A percentile compares a stretch with the other conserved stretches of the same genome.
Evolutionary conservation across 2,888 invertebrate species (phyloP).

Genomic region (Sphinx pinastri): DNA sequence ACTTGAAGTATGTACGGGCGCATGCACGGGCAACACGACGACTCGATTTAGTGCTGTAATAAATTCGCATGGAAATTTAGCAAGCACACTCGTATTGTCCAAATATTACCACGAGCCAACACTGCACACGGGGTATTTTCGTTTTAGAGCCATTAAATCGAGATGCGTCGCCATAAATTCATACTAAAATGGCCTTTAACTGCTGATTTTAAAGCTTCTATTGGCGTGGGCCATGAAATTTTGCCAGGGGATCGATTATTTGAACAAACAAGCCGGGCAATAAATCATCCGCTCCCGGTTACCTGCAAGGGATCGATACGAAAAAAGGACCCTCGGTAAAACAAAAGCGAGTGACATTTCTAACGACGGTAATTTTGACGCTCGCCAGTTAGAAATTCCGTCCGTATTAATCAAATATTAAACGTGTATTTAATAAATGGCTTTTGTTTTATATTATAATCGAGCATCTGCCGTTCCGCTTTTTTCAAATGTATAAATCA

Average conservation of each 20-base stretch:
- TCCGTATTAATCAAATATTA: constrained; percentile 22
- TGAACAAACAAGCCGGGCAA: constrained; percentile 79
- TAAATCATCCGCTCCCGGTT: constrained; percentile 81
- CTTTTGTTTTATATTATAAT: constrained; percentile 11
- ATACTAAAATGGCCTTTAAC: constrained; percentile 25
- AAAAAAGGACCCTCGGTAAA: constrained; percentile 30
- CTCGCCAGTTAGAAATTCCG: constrained; percentile 12
- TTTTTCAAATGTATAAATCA: constrained; percentile 5
- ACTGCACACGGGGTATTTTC: constrained; percentile 64
- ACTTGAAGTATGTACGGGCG: background rate
- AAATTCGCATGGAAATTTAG: constrained; percentile 68
- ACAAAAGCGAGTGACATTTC: constrained; percentile 30
- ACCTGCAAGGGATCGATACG: constrained; percentile 76
- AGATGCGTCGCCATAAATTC: constrained; percentile 52
- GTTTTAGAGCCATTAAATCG: constrained; percentile 70
- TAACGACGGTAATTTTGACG: constrained; percentile 24
- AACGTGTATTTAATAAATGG: constrained; percentile 15
- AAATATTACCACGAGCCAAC: constrained; percentile 68
- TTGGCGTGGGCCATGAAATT: constrained; percentile 46
- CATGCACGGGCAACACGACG: constrained; percentile 41
- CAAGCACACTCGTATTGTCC: constrained; percentile 64
- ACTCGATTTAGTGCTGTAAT: constrained; percentile 62
- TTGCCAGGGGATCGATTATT: constrained; percentile 76
- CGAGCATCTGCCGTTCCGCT: constrained; percentile 11
- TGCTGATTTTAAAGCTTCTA: constrained; percentile 33